Percentiles rank a stretch among this genome's conserved stretches.
phyloP scores from a whole-genome alignment of 1,140 invertebrate species.

The Anastrepha obliqua region DNA sequence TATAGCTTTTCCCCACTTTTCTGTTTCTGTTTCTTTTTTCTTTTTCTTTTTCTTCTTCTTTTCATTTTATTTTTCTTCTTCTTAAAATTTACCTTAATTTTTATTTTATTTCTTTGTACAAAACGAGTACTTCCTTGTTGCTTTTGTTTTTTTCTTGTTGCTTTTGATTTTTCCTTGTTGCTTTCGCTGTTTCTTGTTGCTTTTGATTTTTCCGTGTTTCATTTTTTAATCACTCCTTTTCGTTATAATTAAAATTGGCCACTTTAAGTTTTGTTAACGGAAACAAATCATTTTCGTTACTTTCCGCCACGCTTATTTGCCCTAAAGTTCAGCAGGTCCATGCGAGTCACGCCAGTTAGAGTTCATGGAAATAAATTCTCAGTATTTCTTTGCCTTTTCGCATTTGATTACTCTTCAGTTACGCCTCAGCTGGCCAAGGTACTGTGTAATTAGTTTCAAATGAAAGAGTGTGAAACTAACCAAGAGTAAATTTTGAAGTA shows the following conservation, averaged over 20 bases:
- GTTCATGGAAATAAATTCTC: not conserved
- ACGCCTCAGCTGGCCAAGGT: not conserved
- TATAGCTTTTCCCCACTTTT: not conserved
- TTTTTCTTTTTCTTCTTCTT: not conserved
- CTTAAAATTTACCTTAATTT: not conserved
- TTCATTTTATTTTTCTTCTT: not conserved
- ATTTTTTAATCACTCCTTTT: not conserved
- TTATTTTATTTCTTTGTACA: too few species aligned
- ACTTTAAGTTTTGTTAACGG: slow-evolving; percentile 16
- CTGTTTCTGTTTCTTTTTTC: not conserved
- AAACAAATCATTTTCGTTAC: slow-evolving; percentile 33
- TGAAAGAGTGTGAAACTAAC: not conserved
- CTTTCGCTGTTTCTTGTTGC: not conserved
- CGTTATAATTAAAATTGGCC: slow-evolving; percentile 12
- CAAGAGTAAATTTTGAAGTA: too few species aligned
- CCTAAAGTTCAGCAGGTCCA: not conserved
- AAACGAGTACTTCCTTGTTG: not conserved
- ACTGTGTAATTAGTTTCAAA: not conserved
- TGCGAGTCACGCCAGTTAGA: not conserved
- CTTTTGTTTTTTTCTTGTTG: not conserved
- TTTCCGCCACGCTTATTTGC: slow-evolving; percentile 35
- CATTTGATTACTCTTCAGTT: not conserved
- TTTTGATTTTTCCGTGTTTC: not conserved
- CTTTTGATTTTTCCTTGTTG: not conserved
- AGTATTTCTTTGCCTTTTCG: not conserved